phyloP scores from a whole-genome alignment of 1,140 invertebrate species.

The Latrodectus geometricus region DNA sequence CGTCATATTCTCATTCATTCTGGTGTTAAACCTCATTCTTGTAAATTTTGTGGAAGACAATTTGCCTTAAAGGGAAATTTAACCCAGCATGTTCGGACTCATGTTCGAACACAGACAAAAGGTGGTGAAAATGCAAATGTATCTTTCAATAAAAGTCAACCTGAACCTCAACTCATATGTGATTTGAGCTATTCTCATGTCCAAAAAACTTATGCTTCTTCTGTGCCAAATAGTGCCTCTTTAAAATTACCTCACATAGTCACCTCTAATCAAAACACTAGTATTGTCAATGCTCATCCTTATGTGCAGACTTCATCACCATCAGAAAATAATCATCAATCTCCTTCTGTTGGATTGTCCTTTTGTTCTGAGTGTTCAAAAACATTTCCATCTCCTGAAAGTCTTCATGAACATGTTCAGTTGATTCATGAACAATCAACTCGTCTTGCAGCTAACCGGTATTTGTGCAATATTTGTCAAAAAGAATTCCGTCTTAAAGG shows the following conservation, averaged over 20 bases:
- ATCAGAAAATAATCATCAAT: slow-evolving; percentile 48
- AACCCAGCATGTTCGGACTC: slow-evolving; percentile 54
- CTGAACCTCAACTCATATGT: slow-evolving; percentile 53
- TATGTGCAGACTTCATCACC: slow-evolving; percentile 48
- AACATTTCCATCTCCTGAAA: slow-evolving; percentile 55
- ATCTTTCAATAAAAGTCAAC: slow-evolving; percentile 28
- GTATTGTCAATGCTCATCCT: slow-evolving; percentile 25
- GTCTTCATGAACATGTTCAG: slow-evolving; percentile 51
- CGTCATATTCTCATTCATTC: slow-evolving; percentile 73
- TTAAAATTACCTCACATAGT: slow-evolving; percentile 41
- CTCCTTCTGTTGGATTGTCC: slow-evolving; percentile 34
- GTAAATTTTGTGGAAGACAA: slow-evolving; percentile 72
- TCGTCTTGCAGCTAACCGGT: slow-evolving; percentile 36
- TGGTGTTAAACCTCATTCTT: slow-evolving; percentile 71
- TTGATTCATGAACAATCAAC: slow-evolving; percentile 60
- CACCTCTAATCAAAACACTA: slow-evolving; percentile 27
- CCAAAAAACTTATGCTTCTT: slow-evolving; percentile 48
- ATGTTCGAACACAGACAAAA: slow-evolving; percentile 23
- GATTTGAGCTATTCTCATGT: slow-evolving; percentile 49
- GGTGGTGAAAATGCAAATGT: neutral
- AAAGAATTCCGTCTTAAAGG: slow-evolving; percentile 57
- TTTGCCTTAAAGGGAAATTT: slow-evolving; percentile 66
- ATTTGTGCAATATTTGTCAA: slow-evolving; percentile 53
- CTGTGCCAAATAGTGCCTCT: slow-evolving; percentile 32
- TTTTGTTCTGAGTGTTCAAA: slow-evolving; percentile 59